These are phyloP conservation scores for Sebastes minor DNA, from an alignment of 2,797 vertebrate genomes.

Conservation along the genomic window DNA sequence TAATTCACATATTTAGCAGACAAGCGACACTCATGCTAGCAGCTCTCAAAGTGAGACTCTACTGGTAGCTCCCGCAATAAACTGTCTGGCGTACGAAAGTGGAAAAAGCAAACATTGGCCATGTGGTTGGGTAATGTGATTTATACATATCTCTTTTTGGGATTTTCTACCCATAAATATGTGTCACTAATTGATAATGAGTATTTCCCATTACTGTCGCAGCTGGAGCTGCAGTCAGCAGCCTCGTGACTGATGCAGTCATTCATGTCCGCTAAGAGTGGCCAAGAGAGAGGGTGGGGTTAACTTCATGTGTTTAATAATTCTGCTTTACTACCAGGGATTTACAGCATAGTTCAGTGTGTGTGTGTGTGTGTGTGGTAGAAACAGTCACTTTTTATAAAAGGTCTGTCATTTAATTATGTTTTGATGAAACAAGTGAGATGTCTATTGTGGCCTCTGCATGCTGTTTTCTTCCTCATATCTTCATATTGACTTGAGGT, in stretches of 20 bases:
- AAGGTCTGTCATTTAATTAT: not conserved
- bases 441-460: not conserved
- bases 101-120: slow-evolving; percentile 66
- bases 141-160: slow-evolving; percentile 45
- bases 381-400: not conserved
- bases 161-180: slow-evolving; percentile 24
- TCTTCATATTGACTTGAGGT: not conserved
- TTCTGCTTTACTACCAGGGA: slow-evolving; percentile 6
- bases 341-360: not conserved
- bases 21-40: not conserved
- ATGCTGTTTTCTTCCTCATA: not conserved
- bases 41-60: slow-evolving; percentile 7
- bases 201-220: slow-evolving; percentile 33
- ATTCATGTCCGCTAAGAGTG: slow-evolving; percentile 14
- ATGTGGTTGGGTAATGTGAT: slow-evolving; percentile 29
- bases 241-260: slow-evolving; percentile 32
- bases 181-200: slow-evolving; percentile 28
- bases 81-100: slow-evolving; percentile 44
- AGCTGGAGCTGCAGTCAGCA: slow-evolving; percentile 41
- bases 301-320: slow-evolving; percentile 23
- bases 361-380: not conserved
- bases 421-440: not conserved
- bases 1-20: not conserved
- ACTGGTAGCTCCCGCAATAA: slow-evolving; percentile 25
- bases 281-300: slow-evolving; percentile 33